phyloP scores from a whole-genome alignment of 2,797 vertebrate genomes.

The Todus mexicanus region DNA sequence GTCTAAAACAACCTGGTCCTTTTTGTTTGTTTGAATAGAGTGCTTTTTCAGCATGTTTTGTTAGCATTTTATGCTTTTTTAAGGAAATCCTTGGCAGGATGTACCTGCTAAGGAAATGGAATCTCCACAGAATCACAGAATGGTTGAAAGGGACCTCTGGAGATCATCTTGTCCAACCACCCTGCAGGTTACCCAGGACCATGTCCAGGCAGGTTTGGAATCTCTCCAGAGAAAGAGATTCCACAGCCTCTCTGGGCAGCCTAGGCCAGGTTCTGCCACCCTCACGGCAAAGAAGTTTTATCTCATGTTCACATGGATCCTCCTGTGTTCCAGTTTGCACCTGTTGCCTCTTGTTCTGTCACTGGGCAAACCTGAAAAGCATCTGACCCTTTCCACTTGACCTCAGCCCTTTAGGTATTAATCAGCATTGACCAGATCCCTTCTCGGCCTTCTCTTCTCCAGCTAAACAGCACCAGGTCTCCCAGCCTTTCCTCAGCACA shows the following conservation, averaged over 20 bases:
- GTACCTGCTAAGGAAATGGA: accelerated
- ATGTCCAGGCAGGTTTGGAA: background rate
- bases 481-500: background rate
- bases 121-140: background rate
- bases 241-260: background rate
- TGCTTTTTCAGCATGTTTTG: accelerated
- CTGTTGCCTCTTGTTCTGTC: background rate
- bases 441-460: background rate
- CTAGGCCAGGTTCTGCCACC: background rate
- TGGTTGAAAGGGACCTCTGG: background rate
- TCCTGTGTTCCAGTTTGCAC: background rate
- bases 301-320: background rate
- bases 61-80: background rate
- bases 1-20: background rate
- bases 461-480: background rate
- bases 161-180: background rate
- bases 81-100: background rate
- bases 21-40: background rate
- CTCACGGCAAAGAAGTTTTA: background rate
- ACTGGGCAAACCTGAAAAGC: too few relatives aligned
- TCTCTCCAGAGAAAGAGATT: background rate
- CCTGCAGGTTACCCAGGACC: background rate
- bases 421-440: background rate
- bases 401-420: background rate
- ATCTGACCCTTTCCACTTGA: background rate